A percentile compares a stretch with the other conserved stretches of the same genome.
phyloP scores from a whole-genome alignment of 2,888 invertebrate genomes.

The Daptonema setosum region DNA sequence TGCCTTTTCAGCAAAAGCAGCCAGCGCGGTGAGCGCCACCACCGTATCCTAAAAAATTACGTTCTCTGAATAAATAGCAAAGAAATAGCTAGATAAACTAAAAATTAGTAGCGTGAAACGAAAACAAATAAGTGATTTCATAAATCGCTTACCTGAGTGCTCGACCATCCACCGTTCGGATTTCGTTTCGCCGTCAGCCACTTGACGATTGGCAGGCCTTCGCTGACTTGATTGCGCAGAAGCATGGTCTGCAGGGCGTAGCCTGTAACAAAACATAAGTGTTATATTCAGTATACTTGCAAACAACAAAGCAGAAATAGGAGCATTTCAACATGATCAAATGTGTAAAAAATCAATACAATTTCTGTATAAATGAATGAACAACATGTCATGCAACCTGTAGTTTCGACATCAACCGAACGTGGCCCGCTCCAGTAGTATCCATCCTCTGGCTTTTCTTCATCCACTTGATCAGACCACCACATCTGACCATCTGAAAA shows the following conservation, averaged over 20 bases:
- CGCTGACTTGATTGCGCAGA: constrained; percentile 27
- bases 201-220: constrained; percentile 40
- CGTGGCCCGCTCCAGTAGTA: constrained; percentile 37
- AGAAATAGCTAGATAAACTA: not conserved
- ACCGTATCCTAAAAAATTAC: constrained; percentile 48
- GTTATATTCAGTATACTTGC: too few relatives aligned
- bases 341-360: too few relatives aligned
- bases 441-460: constrained; percentile 14
- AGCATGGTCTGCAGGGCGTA: constrained; percentile 56
- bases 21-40: constrained; percentile 48
- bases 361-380: too few relatives aligned
- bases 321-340: too few relatives aligned
- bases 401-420: constrained; percentile 56
- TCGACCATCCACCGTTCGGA: constrained; percentile 47
- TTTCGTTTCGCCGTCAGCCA: constrained; percentile 52
- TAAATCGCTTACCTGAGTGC: constrained; percentile 48
- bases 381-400: too few relatives aligned
- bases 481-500: constrained; percentile 42
- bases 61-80: not conserved
- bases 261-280: too few relatives aligned
- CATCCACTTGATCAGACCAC: constrained; percentile 46
- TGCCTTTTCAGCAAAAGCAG: constrained; percentile 42
- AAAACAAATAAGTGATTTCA: not conserved
- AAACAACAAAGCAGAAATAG: too few relatives aligned
- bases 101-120: not conserved